Conservation (phyloP, 2,888 invertebrate genomes). For the Ophraella communa region DNA sequence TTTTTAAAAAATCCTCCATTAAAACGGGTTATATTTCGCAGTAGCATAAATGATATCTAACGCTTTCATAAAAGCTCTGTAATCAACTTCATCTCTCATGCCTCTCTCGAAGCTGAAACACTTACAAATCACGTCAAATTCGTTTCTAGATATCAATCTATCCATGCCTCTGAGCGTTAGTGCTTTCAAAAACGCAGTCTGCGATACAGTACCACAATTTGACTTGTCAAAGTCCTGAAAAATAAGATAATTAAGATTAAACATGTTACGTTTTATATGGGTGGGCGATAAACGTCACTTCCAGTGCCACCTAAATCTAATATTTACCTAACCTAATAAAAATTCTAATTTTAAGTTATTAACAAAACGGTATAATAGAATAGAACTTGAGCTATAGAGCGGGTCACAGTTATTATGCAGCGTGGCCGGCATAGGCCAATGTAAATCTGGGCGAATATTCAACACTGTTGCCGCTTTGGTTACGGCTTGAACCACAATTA, state of each 20-base stretch:
- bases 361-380: too few relatives aligned
- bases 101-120: conserved; percentile 75
- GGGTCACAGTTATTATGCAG: too few relatives aligned
- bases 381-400: too few relatives aligned
- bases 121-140: conserved; percentile 74
- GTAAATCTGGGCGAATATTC: too few relatives aligned
- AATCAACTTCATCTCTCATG: conserved; percentile 69
- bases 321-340: too few relatives aligned
- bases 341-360: too few relatives aligned
- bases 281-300: too few relatives aligned
- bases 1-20: conserved; percentile 28
- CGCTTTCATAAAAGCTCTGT: conserved; percentile 72
- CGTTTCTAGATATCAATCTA: conserved; percentile 68
- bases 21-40: conserved; percentile 61
- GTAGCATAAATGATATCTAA: conserved; percentile 70
- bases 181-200: conserved; percentile 70
- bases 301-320: too few relatives aligned
- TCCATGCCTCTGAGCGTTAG: conserved; percentile 70
- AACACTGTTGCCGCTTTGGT: too few relatives aligned
- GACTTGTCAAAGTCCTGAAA: conserved; percentile 72
- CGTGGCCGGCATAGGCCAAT: too few relatives aligned
- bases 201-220: conserved; percentile 71
- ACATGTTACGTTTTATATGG: too few relatives aligned
- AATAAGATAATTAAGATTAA: not conserved
- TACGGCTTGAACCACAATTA: too few relatives aligned